Conservation (phyloP, 2,113 vertebrate species). For the Redunca redunca region DNA sequence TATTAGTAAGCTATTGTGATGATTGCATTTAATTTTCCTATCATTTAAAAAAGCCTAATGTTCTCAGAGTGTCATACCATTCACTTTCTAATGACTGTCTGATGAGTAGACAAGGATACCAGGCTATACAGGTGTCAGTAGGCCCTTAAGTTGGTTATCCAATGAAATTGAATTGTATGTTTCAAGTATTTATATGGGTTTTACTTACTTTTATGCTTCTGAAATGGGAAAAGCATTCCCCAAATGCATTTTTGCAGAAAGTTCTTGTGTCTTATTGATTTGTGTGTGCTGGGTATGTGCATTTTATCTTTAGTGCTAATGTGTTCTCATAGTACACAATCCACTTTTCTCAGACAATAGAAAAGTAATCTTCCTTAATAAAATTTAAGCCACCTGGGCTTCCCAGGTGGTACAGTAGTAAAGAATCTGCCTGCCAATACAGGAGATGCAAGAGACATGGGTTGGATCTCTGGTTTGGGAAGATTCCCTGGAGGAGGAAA, state of each 20-base stretch:
- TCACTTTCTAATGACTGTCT: neutral
- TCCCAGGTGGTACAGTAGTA: neutral
- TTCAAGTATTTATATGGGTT: neutral
- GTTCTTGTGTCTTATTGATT: neutral
- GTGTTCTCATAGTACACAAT: neutral
- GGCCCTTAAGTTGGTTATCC: neutral
- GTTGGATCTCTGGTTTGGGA: neutral
- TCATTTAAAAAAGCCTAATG: neutral
- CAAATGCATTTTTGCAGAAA: neutral
- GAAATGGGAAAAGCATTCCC: neutral
- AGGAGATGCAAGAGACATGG: neutral
- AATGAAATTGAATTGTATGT: neutral
- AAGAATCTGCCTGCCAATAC: neutral
- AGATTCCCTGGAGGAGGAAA: neutral
- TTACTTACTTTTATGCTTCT: neutral
- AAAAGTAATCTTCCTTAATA: neutral
- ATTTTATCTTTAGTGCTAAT: neutral
- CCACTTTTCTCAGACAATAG: neutral
- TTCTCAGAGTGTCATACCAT: neutral
- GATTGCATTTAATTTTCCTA: neutral
- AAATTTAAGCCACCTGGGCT: neutral
- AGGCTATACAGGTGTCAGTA: neutral
- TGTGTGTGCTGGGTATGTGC: neutral
- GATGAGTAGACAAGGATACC: neutral
- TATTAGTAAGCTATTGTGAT: neutral